A percentile compares a stretch with the other conserved stretches of the same genome.
Evolutionary conservation across 2,113 vertebrate species (phyloP).

Genomic region (Sceloporus tristichus): DNA sequence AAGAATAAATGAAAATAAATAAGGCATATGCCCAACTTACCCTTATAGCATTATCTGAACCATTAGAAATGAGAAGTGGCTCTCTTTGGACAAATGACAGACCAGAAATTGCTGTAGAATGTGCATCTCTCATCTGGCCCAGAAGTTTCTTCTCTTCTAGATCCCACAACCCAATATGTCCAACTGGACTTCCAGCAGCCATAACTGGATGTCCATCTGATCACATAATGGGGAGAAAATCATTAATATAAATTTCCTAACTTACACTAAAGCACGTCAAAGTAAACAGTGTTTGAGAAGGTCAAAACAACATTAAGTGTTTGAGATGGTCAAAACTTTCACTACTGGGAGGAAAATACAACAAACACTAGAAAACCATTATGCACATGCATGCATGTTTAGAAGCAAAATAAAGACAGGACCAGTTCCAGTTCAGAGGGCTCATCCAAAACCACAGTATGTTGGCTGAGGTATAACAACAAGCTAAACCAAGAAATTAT

Average conservation of each 20-base stretch:
- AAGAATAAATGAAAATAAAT: fast-evolving
- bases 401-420: background rate
- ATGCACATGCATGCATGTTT: background rate
- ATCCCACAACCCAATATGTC: slow-evolving; percentile 96
- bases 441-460: background rate
- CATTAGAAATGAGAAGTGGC: slow-evolving; percentile 92
- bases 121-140: slow-evolving; percentile 89
- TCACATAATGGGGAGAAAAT: slow-evolving; percentile 20
- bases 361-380: background rate
- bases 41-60: slow-evolving; percentile 92
- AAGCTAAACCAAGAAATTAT: background rate
- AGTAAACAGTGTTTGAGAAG: background rate
- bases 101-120: slow-evolving; percentile 88
- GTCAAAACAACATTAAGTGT: background rate
- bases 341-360: background rate
- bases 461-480: background rate
- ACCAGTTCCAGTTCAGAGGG: background rate
- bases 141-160: slow-evolving; percentile 89
- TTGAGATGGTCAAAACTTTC: background rate
- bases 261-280: background rate
- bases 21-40: slow-evolving; percentile 68
- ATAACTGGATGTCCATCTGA: slow-evolving; percentile 92
- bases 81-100: slow-evolving; percentile 92
- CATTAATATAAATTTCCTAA: background rate
- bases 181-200: slow-evolving; percentile 92